A percentile compares a stretch with the other conserved stretches of the same genome.
phyloP scores from a whole-genome alignment of 2,888 invertebrate genomes.

The Stenodera caucasica region DNA sequence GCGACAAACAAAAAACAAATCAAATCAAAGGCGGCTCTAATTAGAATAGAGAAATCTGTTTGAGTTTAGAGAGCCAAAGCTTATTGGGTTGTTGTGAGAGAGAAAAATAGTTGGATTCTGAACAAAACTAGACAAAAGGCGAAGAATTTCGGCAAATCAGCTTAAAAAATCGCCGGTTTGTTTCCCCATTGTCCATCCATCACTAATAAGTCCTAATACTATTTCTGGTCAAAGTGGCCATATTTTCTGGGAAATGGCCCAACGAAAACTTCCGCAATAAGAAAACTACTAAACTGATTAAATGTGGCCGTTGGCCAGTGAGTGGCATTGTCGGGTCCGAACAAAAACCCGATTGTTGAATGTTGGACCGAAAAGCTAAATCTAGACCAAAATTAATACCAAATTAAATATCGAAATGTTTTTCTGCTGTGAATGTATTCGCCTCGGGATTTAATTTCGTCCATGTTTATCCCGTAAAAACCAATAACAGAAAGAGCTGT shows the following conservation, averaged over 20 bases:
- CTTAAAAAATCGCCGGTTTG: conserved; percentile 3
- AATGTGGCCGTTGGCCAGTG: too few relatives aligned
- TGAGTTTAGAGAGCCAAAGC: not conserved
- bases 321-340: too few relatives aligned
- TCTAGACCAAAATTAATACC: conserved; percentile 51
- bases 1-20: too few relatives aligned
- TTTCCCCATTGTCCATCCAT: not conserved
- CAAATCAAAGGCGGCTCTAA: too few relatives aligned
- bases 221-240: not conserved
- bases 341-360: too few relatives aligned
- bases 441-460: conserved; percentile 56
- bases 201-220: not conserved
- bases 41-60: too few relatives aligned
- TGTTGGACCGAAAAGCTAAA: too few relatives aligned
- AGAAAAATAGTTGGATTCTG: not conserved
- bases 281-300: not conserved
- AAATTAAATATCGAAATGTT: conserved; percentile 57
- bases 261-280: not conserved
- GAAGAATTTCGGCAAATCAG: not conserved
- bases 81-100: not conserved
- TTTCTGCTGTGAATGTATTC: conserved; percentile 52
- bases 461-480: conserved; percentile 57
- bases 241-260: not conserved
- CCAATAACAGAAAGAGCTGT: conserved; percentile 50
- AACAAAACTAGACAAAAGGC: not conserved